A percentile compares a stretch with the other conserved stretches of the same genome.
Conservation (phyloP, 2,113 vertebrate species). For the Entomyzon cyanotis region DNA sequence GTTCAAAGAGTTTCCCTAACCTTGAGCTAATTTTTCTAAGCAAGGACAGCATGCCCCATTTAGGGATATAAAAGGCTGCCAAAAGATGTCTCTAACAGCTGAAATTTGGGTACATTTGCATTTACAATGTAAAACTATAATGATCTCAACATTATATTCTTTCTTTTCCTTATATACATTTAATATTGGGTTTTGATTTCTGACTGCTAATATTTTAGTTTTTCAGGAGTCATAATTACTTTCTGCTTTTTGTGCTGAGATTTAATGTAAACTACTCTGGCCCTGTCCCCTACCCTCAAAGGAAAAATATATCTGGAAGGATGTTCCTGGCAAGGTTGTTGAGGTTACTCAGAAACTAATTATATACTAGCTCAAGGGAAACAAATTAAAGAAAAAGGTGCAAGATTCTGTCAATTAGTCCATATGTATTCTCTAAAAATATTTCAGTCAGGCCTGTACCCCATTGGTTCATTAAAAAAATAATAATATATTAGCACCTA, state of each 20-base stretch:
- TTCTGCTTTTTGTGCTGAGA: neutral
- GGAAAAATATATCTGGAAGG: neutral
- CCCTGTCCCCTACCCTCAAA: neutral
- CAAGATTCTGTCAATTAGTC: neutral
- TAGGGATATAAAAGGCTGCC: neutral
- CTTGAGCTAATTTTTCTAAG: neutral
- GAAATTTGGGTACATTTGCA: neutral
- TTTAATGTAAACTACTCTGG: neutral
- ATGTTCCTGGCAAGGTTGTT: slow-evolving; percentile 21
- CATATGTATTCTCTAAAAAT: slow-evolving; percentile 18
- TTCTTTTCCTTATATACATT: neutral
- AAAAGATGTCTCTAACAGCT: neutral
- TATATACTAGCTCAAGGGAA: neutral
- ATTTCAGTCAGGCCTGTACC: neutral
- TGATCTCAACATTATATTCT: neutral
- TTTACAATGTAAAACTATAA: neutral
- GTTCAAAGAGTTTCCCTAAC: neutral
- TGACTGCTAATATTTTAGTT: neutral
- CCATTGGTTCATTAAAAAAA: neutral
- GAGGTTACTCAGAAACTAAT: slow-evolving; percentile 22
- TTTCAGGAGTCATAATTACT: neutral
- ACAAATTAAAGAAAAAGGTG: slow-evolving; percentile 16
- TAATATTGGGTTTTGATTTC: neutral
- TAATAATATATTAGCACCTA: neutral
- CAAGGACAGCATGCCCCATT: neutral